Conservation (phyloP, 2,113 vertebrate genomes). For the Prolemur simus region DNA sequence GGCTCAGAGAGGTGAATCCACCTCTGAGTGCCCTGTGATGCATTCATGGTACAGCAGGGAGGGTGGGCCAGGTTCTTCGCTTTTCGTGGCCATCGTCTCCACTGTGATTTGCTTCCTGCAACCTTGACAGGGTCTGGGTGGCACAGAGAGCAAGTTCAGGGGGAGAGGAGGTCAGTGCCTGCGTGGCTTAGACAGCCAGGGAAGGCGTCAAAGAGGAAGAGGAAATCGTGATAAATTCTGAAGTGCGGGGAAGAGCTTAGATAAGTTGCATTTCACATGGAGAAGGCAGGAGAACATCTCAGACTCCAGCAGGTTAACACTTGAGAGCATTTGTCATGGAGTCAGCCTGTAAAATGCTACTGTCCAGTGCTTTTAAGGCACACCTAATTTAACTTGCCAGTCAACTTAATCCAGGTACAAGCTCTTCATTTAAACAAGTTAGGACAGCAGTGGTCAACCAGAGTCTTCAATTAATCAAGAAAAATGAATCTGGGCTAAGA, state of each 20-base stretch:
- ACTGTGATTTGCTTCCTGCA: no score
- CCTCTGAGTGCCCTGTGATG: neutral
- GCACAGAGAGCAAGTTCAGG: neutral
- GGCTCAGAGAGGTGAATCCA: neutral
- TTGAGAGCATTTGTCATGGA: neutral
- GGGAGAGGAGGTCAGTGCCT: neutral
- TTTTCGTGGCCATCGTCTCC: fast-evolving
- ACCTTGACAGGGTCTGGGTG: neutral
- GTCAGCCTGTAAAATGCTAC: neutral
- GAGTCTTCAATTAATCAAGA: neutral
- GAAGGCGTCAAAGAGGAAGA: neutral
- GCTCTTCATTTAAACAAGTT: neutral
- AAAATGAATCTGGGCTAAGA: neutral
- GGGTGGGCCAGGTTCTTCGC: fast-evolving
- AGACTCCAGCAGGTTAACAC: neutral
- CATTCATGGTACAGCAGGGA: neutral
- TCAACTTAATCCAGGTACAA: neutral
- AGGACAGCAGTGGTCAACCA: neutral
- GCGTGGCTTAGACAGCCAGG: neutral
- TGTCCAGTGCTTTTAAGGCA: neutral
- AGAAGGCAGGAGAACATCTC: neutral
- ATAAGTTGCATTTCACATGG: neutral
- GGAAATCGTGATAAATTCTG: neutral
- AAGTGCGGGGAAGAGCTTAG: neutral
- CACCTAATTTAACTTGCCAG: neutral